phyloP scores from a whole-genome alignment of 1,140 invertebrate species.

The Whitmania pigra region DNA sequence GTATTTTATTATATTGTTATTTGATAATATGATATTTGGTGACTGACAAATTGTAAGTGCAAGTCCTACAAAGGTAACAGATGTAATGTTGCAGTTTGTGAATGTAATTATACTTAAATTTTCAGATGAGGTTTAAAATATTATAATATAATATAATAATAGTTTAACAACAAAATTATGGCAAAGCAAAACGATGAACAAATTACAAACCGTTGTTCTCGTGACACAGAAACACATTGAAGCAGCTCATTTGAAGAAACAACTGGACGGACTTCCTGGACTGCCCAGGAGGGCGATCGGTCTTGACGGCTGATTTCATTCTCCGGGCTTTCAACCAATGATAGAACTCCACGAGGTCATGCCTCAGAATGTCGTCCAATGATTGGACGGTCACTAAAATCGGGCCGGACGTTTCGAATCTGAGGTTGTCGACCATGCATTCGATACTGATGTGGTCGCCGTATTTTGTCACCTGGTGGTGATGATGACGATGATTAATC shows the following conservation, averaged over 20 bases:
- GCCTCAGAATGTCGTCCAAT: not conserved
- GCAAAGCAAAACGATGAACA: not conserved
- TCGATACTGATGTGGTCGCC: not conserved
- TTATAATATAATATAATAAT: too few species aligned
- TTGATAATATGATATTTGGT: too few species aligned
- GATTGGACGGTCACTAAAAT: not conserved
- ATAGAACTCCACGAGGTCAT: not conserved
- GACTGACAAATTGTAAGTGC: too few species aligned
- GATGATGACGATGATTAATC: too few species aligned
- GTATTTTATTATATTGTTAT: too few species aligned
- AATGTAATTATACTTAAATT: not conserved
- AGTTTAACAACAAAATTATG: too few species aligned
- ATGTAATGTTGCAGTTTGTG: not conserved
- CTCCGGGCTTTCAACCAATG: not conserved
- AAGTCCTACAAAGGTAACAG: not conserved
- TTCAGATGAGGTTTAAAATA: too few species aligned
- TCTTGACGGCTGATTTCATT: not conserved
- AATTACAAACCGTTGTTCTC: not conserved
- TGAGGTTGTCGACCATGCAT: not conserved
- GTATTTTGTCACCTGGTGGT: not conserved
- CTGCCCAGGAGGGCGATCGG: not conserved
- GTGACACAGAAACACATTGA: constrained; percentile 1
- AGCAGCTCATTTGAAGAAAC: not conserved
- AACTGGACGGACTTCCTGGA: not conserved
- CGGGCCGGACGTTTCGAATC: not conserved